Percentiles rank a stretch among this genome's conserved stretches.
Conservation (phyloP, 2,113 vertebrate species). For the Taurulus bubalis region DNA sequence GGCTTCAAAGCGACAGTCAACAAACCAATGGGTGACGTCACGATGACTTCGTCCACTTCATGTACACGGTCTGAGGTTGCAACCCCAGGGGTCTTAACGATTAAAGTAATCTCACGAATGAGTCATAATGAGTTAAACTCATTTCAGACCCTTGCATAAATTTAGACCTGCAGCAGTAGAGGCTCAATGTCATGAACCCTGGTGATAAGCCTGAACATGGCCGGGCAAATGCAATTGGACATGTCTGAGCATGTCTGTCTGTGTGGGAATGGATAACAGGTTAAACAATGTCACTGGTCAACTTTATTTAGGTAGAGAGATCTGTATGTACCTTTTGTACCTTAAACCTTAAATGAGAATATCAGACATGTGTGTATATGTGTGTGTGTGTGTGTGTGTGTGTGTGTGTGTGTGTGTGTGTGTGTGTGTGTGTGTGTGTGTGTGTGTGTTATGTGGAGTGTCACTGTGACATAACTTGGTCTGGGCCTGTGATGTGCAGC, state of each 20-base stretch:
- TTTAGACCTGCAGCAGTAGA: constrained; percentile 21
- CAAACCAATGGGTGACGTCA: neutral
- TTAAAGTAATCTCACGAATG: constrained; percentile 16
- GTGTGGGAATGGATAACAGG: constrained; percentile 40
- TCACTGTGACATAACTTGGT: constrained; percentile 68
- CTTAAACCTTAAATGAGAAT: constrained; percentile 22
- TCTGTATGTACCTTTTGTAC: constrained; percentile 40
- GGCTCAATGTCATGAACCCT: constrained; percentile 25
- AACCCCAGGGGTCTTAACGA: neutral
- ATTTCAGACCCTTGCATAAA: constrained; percentile 29
- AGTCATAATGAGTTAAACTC: constrained; percentile 28
- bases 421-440: constrained; percentile 11
- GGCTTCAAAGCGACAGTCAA: neutral
- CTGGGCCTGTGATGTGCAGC: constrained; percentile 56
- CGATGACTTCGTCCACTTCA: neutral
- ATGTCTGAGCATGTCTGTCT: constrained; percentile 60
- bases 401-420: neutral
- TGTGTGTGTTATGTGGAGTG: constrained; percentile 18
- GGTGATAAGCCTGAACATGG: constrained; percentile 69
- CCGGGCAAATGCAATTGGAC: constrained; percentile 24
- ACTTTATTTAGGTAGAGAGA: constrained; percentile 15
- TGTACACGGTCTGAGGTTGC: neutral
- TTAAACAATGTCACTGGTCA: constrained; percentile 30
- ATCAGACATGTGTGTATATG: neutral
- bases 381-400: neutral